Base-by-base conservation (phyloP, 2,797 vertebrate genomes). In the Rhincodon typus region DNA sequence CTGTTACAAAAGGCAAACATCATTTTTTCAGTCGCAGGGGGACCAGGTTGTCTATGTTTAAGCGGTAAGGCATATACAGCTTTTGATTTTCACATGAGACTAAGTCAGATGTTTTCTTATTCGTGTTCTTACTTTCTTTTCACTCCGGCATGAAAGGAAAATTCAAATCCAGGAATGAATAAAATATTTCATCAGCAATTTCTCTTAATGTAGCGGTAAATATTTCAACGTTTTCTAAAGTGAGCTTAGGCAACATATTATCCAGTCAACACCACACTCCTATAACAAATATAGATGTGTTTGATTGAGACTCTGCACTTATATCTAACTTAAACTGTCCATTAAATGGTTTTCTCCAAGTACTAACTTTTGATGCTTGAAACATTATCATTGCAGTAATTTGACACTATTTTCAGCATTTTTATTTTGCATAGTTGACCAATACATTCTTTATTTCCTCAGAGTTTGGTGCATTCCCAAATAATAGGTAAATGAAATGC, bases 281-380 rank as follows among this genome's bases (percentile, higher is more conserved):
- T 67, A 93, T 6, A 91, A 10, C 42, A 69, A 62, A 84, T 84
- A 84, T 25, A 67, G 38, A 93, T 67, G 6, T 57, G 70, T 72
- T 62, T 70, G 27, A 50, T 74, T 53, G 67, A 46, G 17, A 34
- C 25, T 30, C 25, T 53, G 70, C 19, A 94, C 2, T 53, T 94
- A 34, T 74, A 53, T 17, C 74, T 17, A 30, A 70, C n/a, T 50
- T 46, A 94, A 72, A 94, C 13, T 53, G 23, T 50, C 74, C 69
- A 94, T 34, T 94, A 30, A 72, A 94, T 50, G 38, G 38, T 13
- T 70, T 53, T 94, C 25, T 94, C 72, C 42, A 94, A 74, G 53
- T 74, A 77, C 50, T 74, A 94, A 46, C 67, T 94, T 94, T 72
- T 74, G 42, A 70, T 53, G 69, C 12, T 53, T 95, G 67, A 94